Base-by-base conservation (phyloP, 2,113 vertebrate genomes). In the Rynchops niger region DNA sequence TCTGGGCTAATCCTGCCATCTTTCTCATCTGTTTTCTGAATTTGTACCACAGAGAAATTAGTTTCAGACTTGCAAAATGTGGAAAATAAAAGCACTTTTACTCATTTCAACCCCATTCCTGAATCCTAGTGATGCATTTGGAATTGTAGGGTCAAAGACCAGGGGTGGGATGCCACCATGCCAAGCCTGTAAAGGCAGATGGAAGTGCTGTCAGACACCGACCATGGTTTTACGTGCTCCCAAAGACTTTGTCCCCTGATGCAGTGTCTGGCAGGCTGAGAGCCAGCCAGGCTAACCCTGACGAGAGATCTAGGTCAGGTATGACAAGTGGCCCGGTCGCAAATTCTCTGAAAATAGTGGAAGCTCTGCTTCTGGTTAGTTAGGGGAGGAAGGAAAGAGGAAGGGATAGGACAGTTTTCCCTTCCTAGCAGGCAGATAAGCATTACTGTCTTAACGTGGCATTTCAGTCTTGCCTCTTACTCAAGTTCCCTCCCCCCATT, bases 401-500 rank as follows among this genome's bases (percentile, higher is more conserved):
- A 72, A 82, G 20, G 59, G 36, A 18, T 29, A 56, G 85, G 82
- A 67, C 49, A 63, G 49, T 34, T 91, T 27, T 89, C 91, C 23
- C 58, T 93, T 65, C 36, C 40, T 74, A 70, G 86, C 73, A 74
- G 74, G 74, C 58, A 71, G 76, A 58, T 30, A 32, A 86, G 81
- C 42, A 36, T 85, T 91, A 27, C 78, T 58, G 1, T 82, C 86
- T 96, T 55, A 86, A 86, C 11, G 0, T 82, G 88, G 80, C 97
- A 72, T 97, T 98, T 93, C 97, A 88, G 93, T 89, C 93, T 95
- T 92, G 80, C 93, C 88, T 98, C 95, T 88, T 76, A 32, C 45
- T 96, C 65, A 42, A n/a, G 27, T 65, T 50, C 83, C 86, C 58
- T 93, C 63, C 92, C 90, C 92, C 85, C 40, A 38, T 34, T 86